Base-by-base conservation (phyloP, 2,888 invertebrate species). In the Spilosoma lubricipeda region DNA sequence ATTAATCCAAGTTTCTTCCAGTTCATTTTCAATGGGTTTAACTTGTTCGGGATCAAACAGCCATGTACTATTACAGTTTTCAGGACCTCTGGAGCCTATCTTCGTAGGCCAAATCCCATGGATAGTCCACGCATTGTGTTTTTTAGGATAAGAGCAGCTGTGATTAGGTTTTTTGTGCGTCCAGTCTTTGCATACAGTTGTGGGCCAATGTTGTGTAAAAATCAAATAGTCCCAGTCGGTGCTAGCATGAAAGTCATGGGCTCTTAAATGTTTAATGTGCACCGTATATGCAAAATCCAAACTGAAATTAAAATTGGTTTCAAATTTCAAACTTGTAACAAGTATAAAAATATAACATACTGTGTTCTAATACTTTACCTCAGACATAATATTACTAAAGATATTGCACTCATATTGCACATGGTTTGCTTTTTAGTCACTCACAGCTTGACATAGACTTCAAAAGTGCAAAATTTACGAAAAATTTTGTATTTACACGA, bases 61-160 rank as follows among this genome's bases (percentile, higher is more conserved):
- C 89, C 97, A 96, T 0, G 97, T 95, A 11, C 94, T 96, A 83
- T 98, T 97, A 87, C 98, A 98, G 89, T 96, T 98, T 15, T 89
- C 89, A 0, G 98, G 98, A 0, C 98, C 98, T 1, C 96, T 90
- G 4, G 96, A 96, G 1, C 97, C 97, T 0, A 96, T 90, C 88
- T 97, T 97, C 0, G 98, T 97, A 0, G 98, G 98, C 98, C 98
- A 98, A 63, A 98, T 94, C 0, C 98, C 98, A 87, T 98, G 98
- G 64, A 98, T 96, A 0, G 97, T 97, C 98, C 98, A 98, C 9
- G 96, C 93, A 71, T 97, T 96, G 30, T 92, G 94, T 69, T 96
- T 93, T 2, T 90, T 90, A 3, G 98, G 98, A 82, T 98, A 90
- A 0, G 92, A 89, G 87, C 98, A 98, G 1, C 95, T 93, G 85